phyloP scores from a whole-genome alignment of 1,140 invertebrate species.

The Amyelois transitella region DNA sequence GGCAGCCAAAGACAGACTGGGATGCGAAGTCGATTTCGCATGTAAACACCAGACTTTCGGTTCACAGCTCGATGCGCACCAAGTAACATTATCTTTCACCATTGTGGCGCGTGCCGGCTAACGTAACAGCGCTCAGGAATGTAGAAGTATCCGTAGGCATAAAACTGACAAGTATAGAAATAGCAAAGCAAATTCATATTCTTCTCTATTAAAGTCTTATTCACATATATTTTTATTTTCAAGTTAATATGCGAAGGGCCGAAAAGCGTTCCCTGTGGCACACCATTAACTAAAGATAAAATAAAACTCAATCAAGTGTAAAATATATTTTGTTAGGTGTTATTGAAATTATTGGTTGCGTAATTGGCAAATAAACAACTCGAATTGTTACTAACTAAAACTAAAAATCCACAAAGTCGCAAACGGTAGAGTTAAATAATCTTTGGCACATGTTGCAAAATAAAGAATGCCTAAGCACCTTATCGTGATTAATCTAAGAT shows the following conservation, averaged over 20 bases:
- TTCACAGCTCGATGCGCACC: slow-evolving; percentile 71
- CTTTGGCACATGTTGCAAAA: slow-evolving; percentile 50
- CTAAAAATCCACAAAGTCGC: not conserved
- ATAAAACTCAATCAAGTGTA: too few species aligned
- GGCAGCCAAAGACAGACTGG: slow-evolving; percentile 59
- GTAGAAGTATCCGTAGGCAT: slow-evolving; percentile 37
- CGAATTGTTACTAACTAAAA: not conserved
- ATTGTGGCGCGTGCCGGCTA: slow-evolving; percentile 64
- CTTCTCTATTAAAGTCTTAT: too few species aligned
- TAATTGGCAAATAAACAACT: not conserved
- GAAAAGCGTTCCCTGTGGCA: too few species aligned
- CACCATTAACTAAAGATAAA: too few species aligned
- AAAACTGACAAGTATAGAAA: slow-evolving; percentile 1
- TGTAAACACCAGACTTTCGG: slow-evolving; percentile 71
- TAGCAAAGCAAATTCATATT: too few species aligned
- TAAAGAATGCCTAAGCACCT: slow-evolving; percentile 39
- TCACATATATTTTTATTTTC: too few species aligned
- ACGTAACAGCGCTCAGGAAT: slow-evolving; percentile 34
- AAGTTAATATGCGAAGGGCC: too few species aligned
- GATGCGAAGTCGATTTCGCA: slow-evolving; percentile 55
- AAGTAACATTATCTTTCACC: slow-evolving; percentile 72
- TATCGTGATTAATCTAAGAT: slow-evolving; percentile 41
- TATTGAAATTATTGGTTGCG: too few species aligned
- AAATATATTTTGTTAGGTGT: too few species aligned
- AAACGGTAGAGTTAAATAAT: slow-evolving; percentile 15